Conservation (phyloP, 2,797 vertebrate genomes). For the Bradypus variegatus region DNA sequence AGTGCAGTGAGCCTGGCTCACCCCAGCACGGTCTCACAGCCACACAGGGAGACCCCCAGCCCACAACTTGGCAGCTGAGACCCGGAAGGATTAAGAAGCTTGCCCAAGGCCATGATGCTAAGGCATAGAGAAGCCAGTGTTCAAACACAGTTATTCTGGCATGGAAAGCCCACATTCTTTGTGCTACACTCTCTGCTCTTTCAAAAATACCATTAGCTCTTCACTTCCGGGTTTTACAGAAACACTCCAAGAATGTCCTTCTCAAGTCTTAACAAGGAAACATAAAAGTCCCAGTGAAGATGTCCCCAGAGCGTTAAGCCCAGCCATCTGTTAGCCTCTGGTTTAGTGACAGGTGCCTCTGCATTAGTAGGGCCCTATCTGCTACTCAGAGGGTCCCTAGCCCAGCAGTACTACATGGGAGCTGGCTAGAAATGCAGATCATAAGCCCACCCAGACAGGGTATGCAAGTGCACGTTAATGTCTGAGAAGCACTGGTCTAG, state of each 20-base stretch:
- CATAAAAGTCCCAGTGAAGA: neutral
- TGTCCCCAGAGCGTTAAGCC: neutral
- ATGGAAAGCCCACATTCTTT: neutral
- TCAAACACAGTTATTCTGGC: neutral
- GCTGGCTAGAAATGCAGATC: neutral
- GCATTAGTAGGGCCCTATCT: neutral
- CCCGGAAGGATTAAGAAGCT: neutral
- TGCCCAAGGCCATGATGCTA: neutral
- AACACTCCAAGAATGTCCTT: neutral
- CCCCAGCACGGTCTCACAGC: neutral
- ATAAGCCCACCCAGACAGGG: neutral
- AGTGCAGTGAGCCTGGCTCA: rapidly evolving
- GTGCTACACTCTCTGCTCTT: neutral
- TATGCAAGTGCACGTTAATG: rapidly evolving
- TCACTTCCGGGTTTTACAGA: neutral
- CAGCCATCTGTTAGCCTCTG: neutral
- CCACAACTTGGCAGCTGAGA: neutral
- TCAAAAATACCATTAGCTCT: neutral
- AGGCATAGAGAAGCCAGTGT: neutral
- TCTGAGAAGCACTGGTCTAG: neutral
- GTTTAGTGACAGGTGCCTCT: neutral
- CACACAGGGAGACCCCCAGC: neutral
- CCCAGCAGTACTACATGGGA: neutral
- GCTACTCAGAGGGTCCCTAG: neutral
- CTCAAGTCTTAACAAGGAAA: neutral